A percentile compares a stretch with the other conserved stretches of the same genome.
These are phyloP conservation scores for Chlorodrepanis virens DNA, from an alignment of 2,113 vertebrate genomes.

Conservation along the genomic window DNA sequence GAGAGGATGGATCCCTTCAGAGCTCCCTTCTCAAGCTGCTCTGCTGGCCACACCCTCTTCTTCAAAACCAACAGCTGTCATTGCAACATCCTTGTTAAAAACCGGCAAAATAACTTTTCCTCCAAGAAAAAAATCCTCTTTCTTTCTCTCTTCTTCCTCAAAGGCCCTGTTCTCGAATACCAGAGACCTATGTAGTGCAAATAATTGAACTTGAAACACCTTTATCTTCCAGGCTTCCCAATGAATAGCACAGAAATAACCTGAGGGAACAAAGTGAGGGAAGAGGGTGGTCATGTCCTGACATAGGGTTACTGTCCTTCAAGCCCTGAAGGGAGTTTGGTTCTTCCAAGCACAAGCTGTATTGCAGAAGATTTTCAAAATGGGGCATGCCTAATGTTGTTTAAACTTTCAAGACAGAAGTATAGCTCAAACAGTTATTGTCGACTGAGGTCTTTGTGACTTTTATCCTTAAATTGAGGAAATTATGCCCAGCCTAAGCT, in stretches of 20 bases:
- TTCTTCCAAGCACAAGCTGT: neutral
- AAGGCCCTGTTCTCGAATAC: neutral
- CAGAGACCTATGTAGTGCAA: neutral
- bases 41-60: neutral
- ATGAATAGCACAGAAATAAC: neutral
- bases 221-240: neutral
- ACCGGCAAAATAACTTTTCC: neutral
- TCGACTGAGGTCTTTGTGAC: neutral
- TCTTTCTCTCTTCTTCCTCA: neutral
- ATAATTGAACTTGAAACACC: neutral
- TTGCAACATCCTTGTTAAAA: neutral
- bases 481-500: neutral
- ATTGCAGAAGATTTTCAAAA: neutral
- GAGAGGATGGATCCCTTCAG: neutral
- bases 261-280: neutral
- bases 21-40: neutral
- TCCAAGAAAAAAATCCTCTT: neutral
- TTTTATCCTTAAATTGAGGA: neutral
- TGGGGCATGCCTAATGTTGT: neutral
- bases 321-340: neutral
- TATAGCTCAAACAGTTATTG: neutral
- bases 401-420: neutral
- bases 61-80: neutral
- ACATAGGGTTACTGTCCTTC: rapidly evolving
- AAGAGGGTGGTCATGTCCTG: neutral